Conservation (phyloP, 37 sponge, comb jelly and placozoan species). For the Aphrocallistes beatrix region DNA sequence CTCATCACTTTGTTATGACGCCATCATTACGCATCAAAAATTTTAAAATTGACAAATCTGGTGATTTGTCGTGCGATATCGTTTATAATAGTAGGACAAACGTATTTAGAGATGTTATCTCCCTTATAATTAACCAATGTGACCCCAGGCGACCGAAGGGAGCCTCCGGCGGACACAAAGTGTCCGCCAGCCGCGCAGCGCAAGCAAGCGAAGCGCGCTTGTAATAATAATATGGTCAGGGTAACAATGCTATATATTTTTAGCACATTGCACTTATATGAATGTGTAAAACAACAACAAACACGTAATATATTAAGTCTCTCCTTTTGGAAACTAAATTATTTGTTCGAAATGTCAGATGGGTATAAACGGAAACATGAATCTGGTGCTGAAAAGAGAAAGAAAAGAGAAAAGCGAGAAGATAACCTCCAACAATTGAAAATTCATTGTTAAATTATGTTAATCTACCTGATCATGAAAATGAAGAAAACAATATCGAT, state of each 20-base stretch:
- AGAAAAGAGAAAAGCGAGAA: neutral
- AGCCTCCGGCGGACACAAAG: too few species aligned
- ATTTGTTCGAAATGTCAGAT: neutral
- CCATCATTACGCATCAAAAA: too few species aligned
- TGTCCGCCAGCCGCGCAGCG: too few species aligned
- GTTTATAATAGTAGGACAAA: too few species aligned
- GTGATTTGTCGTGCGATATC: too few species aligned
- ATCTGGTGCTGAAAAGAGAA: neutral
- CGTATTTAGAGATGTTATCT: too few species aligned
- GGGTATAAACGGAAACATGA: neutral
- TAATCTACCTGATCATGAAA: neutral
- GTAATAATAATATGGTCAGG: neutral
- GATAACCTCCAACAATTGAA: neutral
- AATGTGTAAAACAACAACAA: neutral
- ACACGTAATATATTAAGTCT: neutral
- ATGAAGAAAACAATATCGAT: neutral
- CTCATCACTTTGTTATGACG: too few species aligned
- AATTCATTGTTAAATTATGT: neutral
- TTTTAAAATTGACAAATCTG: too few species aligned
- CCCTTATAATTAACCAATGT: too few species aligned
- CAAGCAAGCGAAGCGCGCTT: too few species aligned
- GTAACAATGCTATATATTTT: neutral
- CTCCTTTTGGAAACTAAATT: neutral
- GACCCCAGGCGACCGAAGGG: too few species aligned
- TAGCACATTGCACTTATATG: neutral